phyloP scores from a whole-genome alignment of 2,888 invertebrate species.

The Hedychridium roseum region DNA sequence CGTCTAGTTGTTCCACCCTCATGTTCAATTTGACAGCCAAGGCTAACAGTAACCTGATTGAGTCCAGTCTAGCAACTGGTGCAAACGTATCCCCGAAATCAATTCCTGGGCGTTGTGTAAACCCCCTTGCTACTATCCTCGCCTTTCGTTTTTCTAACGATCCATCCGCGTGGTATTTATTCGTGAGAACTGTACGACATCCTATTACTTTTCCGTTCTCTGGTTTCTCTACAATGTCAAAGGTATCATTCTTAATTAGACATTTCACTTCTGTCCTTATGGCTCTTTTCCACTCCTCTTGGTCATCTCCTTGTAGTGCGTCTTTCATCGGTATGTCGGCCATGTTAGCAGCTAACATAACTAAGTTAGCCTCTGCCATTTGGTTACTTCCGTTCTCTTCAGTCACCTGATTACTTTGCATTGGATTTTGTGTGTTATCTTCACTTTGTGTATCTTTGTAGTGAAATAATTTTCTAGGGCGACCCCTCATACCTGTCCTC shows the following conservation, averaged over 20 bases:
- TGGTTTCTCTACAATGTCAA: slow-evolving; percentile 6
- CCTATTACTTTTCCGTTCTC: slow-evolving; percentile 3
- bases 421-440: neutral
- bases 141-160: slow-evolving; percentile 6
- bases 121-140: slow-evolving; percentile 5
- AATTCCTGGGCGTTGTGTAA: slow-evolving; percentile 1
- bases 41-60: slow-evolving; percentile 2
- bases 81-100: slow-evolving; percentile 8
- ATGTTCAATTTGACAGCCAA: neutral
- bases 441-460: neutral
- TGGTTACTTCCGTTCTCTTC: neutral
- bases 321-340: slow-evolving; percentile 7
- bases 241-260: slow-evolving; percentile 10
- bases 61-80: slow-evolving; percentile 1
- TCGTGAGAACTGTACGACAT: slow-evolving; percentile 4
- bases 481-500: slow-evolving; percentile 6
- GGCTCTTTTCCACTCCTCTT: slow-evolving; percentile 8
- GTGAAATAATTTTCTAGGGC: slow-evolving; percentile 14
- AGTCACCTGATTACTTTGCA: neutral
- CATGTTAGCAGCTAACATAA: neutral
- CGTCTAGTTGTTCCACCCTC: slow-evolving; percentile 11
- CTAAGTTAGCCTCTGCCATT: neutral
- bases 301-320: neutral
- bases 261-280: slow-evolving; percentile 9
- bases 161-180: slow-evolving; percentile 9